Conservation (phyloP, 2,113 vertebrate species). For the Paradisaea rubra region DNA sequence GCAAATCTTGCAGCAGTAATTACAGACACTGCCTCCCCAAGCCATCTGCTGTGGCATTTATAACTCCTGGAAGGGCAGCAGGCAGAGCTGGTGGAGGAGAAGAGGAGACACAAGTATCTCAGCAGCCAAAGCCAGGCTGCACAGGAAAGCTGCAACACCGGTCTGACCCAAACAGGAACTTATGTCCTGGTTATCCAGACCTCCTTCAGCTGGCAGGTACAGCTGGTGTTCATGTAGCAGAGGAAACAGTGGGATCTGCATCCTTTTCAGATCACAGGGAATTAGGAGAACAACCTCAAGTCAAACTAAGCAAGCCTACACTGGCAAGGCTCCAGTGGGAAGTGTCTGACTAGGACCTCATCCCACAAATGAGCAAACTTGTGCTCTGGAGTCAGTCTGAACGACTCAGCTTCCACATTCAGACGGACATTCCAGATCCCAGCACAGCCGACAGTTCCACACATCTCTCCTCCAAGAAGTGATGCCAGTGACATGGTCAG, state of each 20-base stretch:
- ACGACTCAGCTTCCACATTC: fast-evolving
- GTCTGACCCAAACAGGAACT: not conserved
- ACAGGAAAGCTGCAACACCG: not conserved
- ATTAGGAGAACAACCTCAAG: not conserved
- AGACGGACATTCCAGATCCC: not conserved
- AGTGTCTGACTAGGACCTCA: not conserved
- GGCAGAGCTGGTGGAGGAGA: not conserved
- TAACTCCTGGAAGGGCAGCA: slow-evolving; percentile 44
- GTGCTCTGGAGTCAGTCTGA: not conserved
- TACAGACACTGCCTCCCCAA: slow-evolving; percentile 29
- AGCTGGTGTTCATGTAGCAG: fast-evolving
- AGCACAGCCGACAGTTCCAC: not conserved
- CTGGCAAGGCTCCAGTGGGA: not conserved
- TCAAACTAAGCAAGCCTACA: not conserved
- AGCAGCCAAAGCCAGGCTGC: not conserved
- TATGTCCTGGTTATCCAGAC: not conserved
- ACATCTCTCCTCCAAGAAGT: not conserved
- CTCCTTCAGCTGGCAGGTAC: not conserved
- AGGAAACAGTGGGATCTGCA: not conserved
- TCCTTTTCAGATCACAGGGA: not conserved
- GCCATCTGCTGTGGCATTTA: slow-evolving; percentile 54
- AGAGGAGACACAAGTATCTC: not conserved
- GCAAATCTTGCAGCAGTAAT: slow-evolving; percentile 19
- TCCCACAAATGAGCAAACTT: not conserved
- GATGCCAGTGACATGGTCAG: not conserved